Conservation (phyloP, 2,888 invertebrate genomes). For the Ichneumoninae sp. region DNA sequence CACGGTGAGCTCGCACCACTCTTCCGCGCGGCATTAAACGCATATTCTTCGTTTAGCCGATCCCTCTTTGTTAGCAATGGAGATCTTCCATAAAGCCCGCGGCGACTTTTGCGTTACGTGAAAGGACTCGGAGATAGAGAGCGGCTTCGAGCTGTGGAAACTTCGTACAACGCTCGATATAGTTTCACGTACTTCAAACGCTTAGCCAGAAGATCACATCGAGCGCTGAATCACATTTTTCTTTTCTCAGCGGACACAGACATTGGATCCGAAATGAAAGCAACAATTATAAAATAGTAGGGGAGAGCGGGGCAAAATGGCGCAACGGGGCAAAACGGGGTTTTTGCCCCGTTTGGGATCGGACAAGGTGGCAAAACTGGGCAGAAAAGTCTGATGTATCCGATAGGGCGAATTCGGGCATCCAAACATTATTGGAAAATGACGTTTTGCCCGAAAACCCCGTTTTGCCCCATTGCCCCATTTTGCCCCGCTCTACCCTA, state of each 20-base stretch:
- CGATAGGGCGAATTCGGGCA: too few relatives aligned
- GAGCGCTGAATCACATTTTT: slow-evolving; percentile 1
- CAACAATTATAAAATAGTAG: neutral
- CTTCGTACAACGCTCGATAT: slow-evolving; percentile 37
- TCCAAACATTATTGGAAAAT: too few relatives aligned
- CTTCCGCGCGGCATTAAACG: slow-evolving; percentile 83
- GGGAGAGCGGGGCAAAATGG: too few relatives aligned
- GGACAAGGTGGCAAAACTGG: too few relatives aligned
- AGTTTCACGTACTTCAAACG: neutral
- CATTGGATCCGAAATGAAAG: neutral
- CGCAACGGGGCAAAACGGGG: too few relatives aligned
- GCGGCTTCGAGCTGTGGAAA: slow-evolving; percentile 67
- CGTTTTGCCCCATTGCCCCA: too few relatives aligned
- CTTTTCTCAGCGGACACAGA: neutral
- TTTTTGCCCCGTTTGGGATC: too few relatives aligned
- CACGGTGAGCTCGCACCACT: slow-evolving; percentile 76
- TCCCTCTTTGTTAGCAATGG: slow-evolving; percentile 83
- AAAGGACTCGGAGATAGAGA: slow-evolving; percentile 77
- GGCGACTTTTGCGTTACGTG: slow-evolving; percentile 27
- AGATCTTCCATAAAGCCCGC: slow-evolving; percentile 70
- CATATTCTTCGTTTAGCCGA: slow-evolving; percentile 78
- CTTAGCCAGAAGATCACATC: neutral
- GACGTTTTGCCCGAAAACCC: too few relatives aligned
- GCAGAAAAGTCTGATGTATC: too few relatives aligned
- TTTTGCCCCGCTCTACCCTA: too few relatives aligned